Conservation (phyloP, 2,797 vertebrate species). For the Danio kyathit region DNA sequence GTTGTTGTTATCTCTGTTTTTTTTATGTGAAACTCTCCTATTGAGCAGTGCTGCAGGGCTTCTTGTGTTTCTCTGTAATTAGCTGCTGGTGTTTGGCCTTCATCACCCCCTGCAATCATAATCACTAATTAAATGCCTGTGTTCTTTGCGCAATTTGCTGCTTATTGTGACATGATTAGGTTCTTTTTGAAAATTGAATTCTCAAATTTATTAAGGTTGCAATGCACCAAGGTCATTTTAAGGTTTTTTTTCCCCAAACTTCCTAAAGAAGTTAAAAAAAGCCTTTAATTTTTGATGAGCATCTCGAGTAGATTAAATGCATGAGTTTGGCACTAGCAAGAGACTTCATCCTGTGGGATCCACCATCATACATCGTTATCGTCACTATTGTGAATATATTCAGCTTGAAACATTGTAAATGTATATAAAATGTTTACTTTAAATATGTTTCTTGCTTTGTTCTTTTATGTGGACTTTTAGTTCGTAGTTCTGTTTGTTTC, state of each 20-base stretch:
- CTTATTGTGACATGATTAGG: conserved; percentile 60
- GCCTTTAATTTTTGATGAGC: background rate
- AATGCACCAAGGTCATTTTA: conserved; percentile 53
- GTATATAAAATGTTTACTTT: too few relatives aligned
- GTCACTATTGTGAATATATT: too few relatives aligned
- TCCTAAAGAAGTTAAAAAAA: conserved; percentile 11
- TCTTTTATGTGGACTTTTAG: too few relatives aligned
- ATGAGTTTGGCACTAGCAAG: background rate
- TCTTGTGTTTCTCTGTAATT: conserved; percentile 54
- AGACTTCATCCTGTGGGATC: too few relatives aligned
- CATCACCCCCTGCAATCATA: conserved; percentile 62
- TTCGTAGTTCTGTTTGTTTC: too few relatives aligned
- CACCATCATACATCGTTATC: too few relatives aligned
- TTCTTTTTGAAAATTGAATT: conserved; percentile 1
- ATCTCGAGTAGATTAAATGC: background rate
- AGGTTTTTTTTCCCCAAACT: conserved; percentile 30
- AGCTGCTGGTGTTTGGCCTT: conserved; percentile 58
- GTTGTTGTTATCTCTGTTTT: conserved; percentile 39
- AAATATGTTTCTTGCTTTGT: too few relatives aligned
- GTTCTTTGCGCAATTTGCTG: conserved; percentile 56
- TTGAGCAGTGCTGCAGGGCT: conserved; percentile 50
- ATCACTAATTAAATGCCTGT: conserved; percentile 58
- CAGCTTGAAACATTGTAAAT: too few relatives aligned
- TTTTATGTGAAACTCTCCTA: conserved; percentile 44
- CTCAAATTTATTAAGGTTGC: conserved; percentile 8